phyloP scores from a whole-genome alignment of 2,797 vertebrate species.

The Eupleurogrammus muticus region DNA sequence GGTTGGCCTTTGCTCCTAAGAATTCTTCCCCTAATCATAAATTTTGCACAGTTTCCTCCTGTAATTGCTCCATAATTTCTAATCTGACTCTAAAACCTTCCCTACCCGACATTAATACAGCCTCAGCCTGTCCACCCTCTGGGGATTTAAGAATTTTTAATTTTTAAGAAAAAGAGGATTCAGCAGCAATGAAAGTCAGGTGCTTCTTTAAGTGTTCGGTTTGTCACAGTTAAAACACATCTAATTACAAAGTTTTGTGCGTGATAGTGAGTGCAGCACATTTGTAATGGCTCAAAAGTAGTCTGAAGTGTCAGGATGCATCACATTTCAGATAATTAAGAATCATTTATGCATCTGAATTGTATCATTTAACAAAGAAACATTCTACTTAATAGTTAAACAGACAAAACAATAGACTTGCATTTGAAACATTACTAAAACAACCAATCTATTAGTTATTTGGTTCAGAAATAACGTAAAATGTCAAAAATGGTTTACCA shows the following conservation, averaged over 20 bases:
- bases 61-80: conserved; percentile 52
- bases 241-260: conserved; percentile 37
- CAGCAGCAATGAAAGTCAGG: conserved; percentile 24
- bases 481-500: too few relatives aligned
- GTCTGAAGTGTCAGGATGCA: neutral
- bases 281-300: conserved; percentile 32
- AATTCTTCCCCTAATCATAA: conserved; percentile 14
- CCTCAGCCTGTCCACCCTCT: conserved; percentile 22
- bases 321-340: conserved; percentile 4
- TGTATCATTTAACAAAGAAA: neutral
- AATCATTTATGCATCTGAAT: neutral
- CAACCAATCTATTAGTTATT: too few relatives aligned
- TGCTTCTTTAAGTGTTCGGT: conserved; percentile 20
- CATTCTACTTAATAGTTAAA: neutral
- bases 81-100: conserved; percentile 66
- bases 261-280: conserved; percentile 18
- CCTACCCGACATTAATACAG: conserved; percentile 43
- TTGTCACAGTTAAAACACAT: conserved; percentile 39
- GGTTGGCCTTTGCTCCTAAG: conserved; percentile 31
- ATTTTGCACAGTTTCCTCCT: conserved; percentile 30
- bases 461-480: too few relatives aligned
- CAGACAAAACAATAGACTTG: neutral
- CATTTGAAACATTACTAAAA: too few relatives aligned
- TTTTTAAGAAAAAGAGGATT: conserved; percentile 29
- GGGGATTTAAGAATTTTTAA: conserved; percentile 45